phyloP scores from a whole-genome alignment of 2,113 vertebrate species.

The Burhinus oedicnemus region DNA sequence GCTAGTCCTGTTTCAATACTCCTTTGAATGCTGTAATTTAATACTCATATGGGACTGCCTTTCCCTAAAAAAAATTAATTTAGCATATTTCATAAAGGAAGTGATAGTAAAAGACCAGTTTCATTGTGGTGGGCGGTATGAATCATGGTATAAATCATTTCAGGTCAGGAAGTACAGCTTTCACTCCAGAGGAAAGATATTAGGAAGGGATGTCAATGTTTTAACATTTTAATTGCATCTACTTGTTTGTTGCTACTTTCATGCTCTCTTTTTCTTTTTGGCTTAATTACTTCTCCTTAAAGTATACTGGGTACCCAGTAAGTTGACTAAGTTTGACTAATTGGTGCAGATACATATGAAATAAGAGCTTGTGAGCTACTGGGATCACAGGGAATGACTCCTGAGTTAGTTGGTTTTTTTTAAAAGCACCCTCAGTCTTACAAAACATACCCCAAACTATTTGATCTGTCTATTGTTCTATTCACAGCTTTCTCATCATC shows the following conservation, averaged over 20 bases:
- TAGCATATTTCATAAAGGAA: background rate
- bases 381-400: background rate
- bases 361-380: background rate
- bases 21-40: background rate
- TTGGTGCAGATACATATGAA: background rate
- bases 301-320: background rate
- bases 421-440: background rate
- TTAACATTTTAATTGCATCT: background rate
- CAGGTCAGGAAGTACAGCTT: background rate
- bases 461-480: background rate
- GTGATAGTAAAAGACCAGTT: background rate
- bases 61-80: background rate
- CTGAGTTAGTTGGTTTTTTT: background rate
- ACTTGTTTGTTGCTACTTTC: background rate
- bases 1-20: background rate
- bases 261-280: background rate
- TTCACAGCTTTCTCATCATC: background rate
- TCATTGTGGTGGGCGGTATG: background rate
- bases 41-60: background rate
- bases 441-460: background rate
- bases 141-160: background rate
- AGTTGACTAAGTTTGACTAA: slow-evolving; percentile 9
- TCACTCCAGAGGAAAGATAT: background rate
- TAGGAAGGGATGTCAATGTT: background rate
- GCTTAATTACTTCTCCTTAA: background rate